Evolutionary conservation across 2,888 invertebrate genomes (phyloP).

Genomic region (Scelioninae gen. 1): DNA sequence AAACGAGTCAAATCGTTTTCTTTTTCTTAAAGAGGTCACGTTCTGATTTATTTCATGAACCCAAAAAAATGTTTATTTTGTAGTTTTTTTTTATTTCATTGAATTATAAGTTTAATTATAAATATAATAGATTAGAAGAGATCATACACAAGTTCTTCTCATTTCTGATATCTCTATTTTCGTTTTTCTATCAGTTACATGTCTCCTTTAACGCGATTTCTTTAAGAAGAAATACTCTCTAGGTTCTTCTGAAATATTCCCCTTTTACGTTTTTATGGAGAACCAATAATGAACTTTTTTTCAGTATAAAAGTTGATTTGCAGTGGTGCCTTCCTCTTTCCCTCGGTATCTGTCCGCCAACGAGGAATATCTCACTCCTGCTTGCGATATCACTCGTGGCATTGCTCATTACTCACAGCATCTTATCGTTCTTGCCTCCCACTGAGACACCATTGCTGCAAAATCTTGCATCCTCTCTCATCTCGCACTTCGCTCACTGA

Average conservation of each 20-base stretch:
- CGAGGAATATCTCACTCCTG: constrained; percentile 72
- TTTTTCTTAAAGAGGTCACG: neutral
- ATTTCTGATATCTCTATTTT: constrained; percentile 38
- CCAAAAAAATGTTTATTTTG: too few species aligned
- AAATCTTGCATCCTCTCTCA: constrained; percentile 73
- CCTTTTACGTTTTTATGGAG: constrained; percentile 79
- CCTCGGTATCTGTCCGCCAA: constrained; percentile 61
- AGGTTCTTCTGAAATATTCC: constrained; percentile 68
- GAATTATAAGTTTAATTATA: too few species aligned
- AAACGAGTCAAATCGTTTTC: constrained; percentile 24
- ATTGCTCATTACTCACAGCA: constrained; percentile 84
- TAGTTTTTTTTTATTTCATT: too few species aligned
- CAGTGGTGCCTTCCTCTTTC: constrained; percentile 77
- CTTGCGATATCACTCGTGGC: constrained; percentile 83
- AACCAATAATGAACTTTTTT: constrained; percentile 83
- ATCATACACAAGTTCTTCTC: constrained; percentile 8
- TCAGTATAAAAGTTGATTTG: constrained; percentile 84
- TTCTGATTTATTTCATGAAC: too few species aligned
- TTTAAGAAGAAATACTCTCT: constrained; percentile 55
- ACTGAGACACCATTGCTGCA: constrained; percentile 77
- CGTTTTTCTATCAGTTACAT: constrained; percentile 57
- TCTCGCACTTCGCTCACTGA: constrained; percentile 64
- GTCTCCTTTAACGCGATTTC: constrained; percentile 60
- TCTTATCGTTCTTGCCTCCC: constrained; percentile 82
- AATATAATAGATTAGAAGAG: too few species aligned